Conservation (phyloP, 2,113 vertebrate species). For the Xenopus borealis region DNA sequence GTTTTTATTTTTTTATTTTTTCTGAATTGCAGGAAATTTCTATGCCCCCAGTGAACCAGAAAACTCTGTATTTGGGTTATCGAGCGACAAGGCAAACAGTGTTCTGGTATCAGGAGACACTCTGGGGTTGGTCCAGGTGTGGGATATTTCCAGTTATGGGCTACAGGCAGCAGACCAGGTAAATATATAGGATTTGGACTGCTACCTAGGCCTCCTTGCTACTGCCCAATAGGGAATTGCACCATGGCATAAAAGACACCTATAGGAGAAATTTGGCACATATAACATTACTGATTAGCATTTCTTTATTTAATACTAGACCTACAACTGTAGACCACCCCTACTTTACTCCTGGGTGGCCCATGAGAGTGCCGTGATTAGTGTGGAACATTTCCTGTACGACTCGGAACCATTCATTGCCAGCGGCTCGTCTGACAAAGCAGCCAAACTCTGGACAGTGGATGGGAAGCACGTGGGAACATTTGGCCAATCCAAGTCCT, state of each 20-base stretch:
- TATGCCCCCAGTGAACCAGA: conserved; percentile 47
- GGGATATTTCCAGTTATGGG: conserved; percentile 58
- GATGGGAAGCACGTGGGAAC: conserved; percentile 49
- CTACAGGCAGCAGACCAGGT: conserved; percentile 44
- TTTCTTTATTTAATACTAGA: not conserved
- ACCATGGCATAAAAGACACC: not conserved
- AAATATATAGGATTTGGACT: not conserved
- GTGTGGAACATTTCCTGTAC: conserved; percentile 49
- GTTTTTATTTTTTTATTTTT: too few relatives aligned
- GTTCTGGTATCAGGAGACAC: conserved; percentile 63
- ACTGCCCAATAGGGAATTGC: too few relatives aligned
- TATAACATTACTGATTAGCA: too few relatives aligned
- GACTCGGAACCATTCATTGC: conserved; percentile 47
- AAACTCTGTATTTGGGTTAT: conserved; percentile 51
- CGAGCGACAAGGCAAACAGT: conserved; percentile 55
- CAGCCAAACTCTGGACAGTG: conserved; percentile 53
- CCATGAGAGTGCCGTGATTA: conserved; percentile 44
- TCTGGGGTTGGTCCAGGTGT: conserved; percentile 53
- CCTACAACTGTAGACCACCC: conserved; percentile 32
- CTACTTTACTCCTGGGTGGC: conserved; percentile 54
- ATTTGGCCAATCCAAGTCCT: conserved; percentile 54
- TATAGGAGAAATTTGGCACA: not conserved
- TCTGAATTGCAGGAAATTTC: conserved; percentile 51
- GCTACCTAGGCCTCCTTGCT: too few relatives aligned
- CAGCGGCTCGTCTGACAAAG: conserved; percentile 51